Evolutionary conservation across 1,140 invertebrate genomes (phyloP), one percentile per base, ranked within the genome.

Genomic region (Manduca sexta): DNA sequence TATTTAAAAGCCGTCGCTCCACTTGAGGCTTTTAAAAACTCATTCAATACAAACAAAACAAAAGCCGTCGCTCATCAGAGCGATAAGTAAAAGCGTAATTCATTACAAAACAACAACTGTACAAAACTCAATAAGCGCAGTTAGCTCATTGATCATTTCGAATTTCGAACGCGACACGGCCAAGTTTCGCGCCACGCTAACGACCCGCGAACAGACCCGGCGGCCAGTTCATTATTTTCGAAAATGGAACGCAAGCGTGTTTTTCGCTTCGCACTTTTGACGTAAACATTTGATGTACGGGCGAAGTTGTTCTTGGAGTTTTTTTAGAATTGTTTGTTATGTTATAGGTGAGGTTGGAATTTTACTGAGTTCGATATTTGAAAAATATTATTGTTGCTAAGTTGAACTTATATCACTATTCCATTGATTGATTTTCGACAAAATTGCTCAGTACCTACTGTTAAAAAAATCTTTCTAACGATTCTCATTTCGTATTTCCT

Each of bases 181-280:
- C 48, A 69, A 76, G 64, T 76, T 73, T 68, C 57, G 56, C 68
- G 59, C 69, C 60, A 49, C 58, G 72, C 60, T 79, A 81, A 79
- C 73, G 75, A 78, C 64, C 64, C 55, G 56, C 51, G 47, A 68
- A 75, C 63, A 69, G 74, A 82, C 55, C 72, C 60, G 49, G 47
- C 52, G 60, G 69, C 60, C 67, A 72, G 60, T 83, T 76, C 76
- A 82, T 82, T 78, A 82, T 80, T 78, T 78, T 70, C 64, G 50
- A 63, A 78, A 74, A 69, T 64, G 68, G 53, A 61, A 55, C 52
- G 54, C 53, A 47, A 61, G 51, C 49, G 34, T 67, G 62, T 67
- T 69, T 78, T 76, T 69, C 64, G 59, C 54, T 58, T 58, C 64
- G 48, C 57, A 60, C 52, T 64, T 43, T 29, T 7, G 41, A 11